phyloP scores from a whole-genome alignment of 2,113 vertebrate species.

The Tricholaema leucomelas region DNA sequence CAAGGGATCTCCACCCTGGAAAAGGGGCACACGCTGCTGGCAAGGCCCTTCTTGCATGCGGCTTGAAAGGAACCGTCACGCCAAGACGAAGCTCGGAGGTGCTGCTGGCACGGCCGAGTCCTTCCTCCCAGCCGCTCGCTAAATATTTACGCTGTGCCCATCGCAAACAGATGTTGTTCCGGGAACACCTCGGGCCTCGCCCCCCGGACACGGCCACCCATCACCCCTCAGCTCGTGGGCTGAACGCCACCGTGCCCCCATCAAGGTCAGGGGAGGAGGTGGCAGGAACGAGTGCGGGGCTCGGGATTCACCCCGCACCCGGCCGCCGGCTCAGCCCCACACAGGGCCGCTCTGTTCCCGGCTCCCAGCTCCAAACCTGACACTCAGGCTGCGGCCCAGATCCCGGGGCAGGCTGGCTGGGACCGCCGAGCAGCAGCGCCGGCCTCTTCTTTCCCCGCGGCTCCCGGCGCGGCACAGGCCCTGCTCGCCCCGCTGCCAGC shows the following conservation, averaged over 20 bases:
- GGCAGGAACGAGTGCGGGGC: not conserved
- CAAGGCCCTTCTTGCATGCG: not conserved
- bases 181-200: fast-evolving
- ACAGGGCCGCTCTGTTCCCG: not conserved
- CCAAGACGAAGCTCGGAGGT: fast-evolving
- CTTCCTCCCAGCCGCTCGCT: fast-evolving
- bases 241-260: too few species aligned
- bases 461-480: not conserved
- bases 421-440: not conserved
- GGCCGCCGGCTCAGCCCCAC: not conserved
- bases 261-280: not conserved
- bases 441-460: too few species aligned
- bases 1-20: fast-evolving
- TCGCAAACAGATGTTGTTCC: not conserved
- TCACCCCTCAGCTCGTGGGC: not conserved
- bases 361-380: not conserved
- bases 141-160: fast-evolving
- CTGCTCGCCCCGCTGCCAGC: not conserved
- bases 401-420: too few species aligned
- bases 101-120: not conserved
- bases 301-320: not conserved
- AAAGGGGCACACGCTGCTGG: fast-evolving
- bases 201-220: not conserved
- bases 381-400: not conserved
- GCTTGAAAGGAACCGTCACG: fast-evolving